Percentiles rank a stretch among this genome's conserved stretches.
phyloP scores from a whole-genome alignment of 2,888 invertebrate species.

The Onthophagus sagittarius region DNA sequence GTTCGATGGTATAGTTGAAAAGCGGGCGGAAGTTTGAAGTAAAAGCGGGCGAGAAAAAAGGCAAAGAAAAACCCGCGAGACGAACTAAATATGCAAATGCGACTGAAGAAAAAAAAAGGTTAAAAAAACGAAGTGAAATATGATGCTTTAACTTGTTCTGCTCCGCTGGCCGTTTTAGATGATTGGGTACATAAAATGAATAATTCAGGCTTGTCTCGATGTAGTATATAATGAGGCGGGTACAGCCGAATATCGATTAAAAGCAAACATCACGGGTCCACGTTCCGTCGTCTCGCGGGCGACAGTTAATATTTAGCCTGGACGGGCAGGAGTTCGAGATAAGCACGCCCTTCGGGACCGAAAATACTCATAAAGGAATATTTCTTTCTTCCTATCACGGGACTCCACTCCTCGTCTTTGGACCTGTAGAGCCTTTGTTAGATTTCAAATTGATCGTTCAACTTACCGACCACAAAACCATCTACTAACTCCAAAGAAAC shows the following conservation, averaged over 20 bases:
- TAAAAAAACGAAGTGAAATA: conserved; percentile 20
- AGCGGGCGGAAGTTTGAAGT: conserved; percentile 25
- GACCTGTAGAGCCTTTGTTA: conserved; percentile 38
- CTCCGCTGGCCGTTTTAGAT: conserved; percentile 23
- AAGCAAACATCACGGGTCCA: conserved; percentile 7
- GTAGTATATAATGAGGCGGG: conserved; percentile 3
- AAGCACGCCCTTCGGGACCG: conserved; percentile 21
- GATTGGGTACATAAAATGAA: conserved; percentile 31
- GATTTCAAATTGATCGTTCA: conserved; percentile 33
- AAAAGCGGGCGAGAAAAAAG: conserved; percentile 7
- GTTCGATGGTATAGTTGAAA: background rate
- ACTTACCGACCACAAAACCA: background rate
- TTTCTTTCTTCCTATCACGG: conserved; percentile 43
- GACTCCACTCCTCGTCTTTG: conserved; percentile 42
- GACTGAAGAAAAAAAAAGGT: conserved; percentile 10
- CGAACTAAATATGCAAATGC: conserved; percentile 41
- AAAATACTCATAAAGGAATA: conserved; percentile 43
- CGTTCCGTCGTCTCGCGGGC: background rate
- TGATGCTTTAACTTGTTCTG: conserved; percentile 17
- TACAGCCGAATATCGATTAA: conserved; percentile 8
- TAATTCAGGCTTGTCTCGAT: conserved; percentile 27
- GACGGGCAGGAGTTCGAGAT: conserved; percentile 21
- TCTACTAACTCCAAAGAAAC: background rate
- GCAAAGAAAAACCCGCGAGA: conserved; percentile 31
- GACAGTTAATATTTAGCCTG: conserved; percentile 18